These are phyloP conservation scores for Cyclophora punctaria DNA, from an alignment of 2,888 invertebrate genomes.

Conservation along the genomic window DNA sequence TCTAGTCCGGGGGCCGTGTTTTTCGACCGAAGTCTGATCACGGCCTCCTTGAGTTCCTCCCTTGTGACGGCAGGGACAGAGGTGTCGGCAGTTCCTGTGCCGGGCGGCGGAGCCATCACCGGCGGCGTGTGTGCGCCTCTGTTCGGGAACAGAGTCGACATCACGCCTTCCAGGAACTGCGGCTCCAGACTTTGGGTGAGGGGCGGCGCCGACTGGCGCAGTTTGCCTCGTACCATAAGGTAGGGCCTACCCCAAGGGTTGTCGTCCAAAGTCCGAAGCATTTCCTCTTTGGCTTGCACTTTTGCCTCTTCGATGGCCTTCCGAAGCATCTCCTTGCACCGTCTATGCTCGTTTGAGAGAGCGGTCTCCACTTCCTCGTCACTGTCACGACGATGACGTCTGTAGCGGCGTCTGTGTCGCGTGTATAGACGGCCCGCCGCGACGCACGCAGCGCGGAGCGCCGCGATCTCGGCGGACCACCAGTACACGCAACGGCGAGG, in stretches of 20 bases:
- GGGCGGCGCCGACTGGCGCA: not conserved
- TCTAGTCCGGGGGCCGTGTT: not conserved
- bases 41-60: not conserved
- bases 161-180: not conserved
- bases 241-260: not conserved
- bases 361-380: not conserved
- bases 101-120: too few relatives aligned
- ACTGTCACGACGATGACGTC: not conserved
- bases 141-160: not conserved
- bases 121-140: too few relatives aligned
- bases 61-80: too few relatives aligned
- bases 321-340: not conserved
- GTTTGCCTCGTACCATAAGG: not conserved
- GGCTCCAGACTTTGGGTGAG: not conserved
- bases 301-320: not conserved
- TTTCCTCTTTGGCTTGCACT: not conserved
- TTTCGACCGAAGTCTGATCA: not conserved
- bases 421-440: not conserved
- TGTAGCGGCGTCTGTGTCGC: not conserved
- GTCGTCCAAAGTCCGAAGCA: not conserved
- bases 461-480: constrained; percentile 2
- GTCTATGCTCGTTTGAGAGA: not conserved
- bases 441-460: not conserved
- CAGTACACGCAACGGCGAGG: constrained; percentile 1
- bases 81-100: too few relatives aligned